Base-by-base conservation (phyloP, 2,888 invertebrate species). In the Oligia latruncula region DNA sequence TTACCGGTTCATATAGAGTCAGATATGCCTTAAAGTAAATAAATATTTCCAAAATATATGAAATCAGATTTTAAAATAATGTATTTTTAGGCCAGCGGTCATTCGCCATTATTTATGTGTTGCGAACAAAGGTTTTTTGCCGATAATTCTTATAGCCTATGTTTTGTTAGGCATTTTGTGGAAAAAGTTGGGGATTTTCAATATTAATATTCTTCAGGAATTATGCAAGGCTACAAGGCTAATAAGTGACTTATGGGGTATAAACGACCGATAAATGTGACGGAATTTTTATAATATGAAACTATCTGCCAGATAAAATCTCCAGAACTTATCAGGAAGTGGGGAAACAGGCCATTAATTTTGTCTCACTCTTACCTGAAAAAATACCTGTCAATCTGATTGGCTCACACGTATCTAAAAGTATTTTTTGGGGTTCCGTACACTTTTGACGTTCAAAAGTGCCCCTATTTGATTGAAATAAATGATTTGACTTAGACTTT, bases 51-150 rank as follows among this genome's bases (percentile, higher is more conserved):
- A 73, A 73, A 77, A 77, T 73, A 78, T 77, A 76, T 70, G 77
- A 80, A 73, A 75, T 73, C 72, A 70, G 72, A 65, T 74, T 72
- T 60, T 75, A 71, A 74, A 84, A 78, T 80, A 55, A 80, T 75
- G 66, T 84, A 46, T 80, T 78, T 84, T 40, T 87, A 49, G 77
- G 80, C 66, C 78, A 76, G n/a, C 67, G 67, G 67, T 77, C 80
- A 80, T 76, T 68, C 20, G 13, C 8, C 20, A 13, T 87, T 87
- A 85, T 85, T 85, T 85, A 87, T 87, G 46, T 76, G 9, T 73
- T 66, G 29, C 5, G 77, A 74, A 84, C 87, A 84, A 85, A 84
- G 80, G 78, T 74, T 87, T 87, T 85, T 77, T 23, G 13, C 5
- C 66, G 15, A 79, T 77, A 86, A 76, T 20, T 83, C 65, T 66